Base-by-base conservation (phyloP, 2,888 invertebrate genomes). In the Priocnemis perturbator region DNA sequence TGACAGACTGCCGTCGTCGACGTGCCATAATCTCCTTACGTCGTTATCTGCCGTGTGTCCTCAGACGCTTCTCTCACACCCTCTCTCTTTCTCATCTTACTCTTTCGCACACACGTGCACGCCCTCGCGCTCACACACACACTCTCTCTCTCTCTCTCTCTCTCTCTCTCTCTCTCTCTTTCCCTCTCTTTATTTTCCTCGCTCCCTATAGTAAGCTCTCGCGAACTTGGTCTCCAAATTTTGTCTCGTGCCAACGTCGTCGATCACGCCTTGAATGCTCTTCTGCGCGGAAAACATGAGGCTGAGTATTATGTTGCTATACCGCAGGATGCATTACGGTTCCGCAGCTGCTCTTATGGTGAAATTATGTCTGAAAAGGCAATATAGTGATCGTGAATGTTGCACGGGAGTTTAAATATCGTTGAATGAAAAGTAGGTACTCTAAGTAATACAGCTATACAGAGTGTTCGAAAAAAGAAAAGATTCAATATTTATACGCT, bases 11-110 rank as follows among this genome's bases (percentile, higher is more conserved):
- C 56, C 48, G 30, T 59, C 14, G 61, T 53, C 48, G 48, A 15
- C 45, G 52, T 52, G 58, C 65, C 55, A 48, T 78, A 76, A 74
- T 78, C 73, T 74, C 21, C 67, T 74, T 58, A 66, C 67, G 45
- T 15, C 15, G 63, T 45, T 30, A 21, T 19, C 19, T 30, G 23
- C 48, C 20, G 21, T 17, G 60, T 60, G 48, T 60, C 60, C 60
- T 44, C 59, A 7, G 11, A 17, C 21, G n/a, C 60, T 19, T 59
- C 30, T 30, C 57, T 14, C 44, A 26, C 58, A 44, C 19, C 44
- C 19, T 47, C 20, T 7, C 21, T 7, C 15, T 23, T 4, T 59
- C 56, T 47, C 53, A 4, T 53, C n/a, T 53, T 9, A 37, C 37
- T 11, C 37, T 37, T 37, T 69, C 63, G 60, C 62, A 57, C 45